phyloP scores from a whole-genome alignment of 2,888 invertebrate genomes.

The Trichopria drosophilae region DNA sequence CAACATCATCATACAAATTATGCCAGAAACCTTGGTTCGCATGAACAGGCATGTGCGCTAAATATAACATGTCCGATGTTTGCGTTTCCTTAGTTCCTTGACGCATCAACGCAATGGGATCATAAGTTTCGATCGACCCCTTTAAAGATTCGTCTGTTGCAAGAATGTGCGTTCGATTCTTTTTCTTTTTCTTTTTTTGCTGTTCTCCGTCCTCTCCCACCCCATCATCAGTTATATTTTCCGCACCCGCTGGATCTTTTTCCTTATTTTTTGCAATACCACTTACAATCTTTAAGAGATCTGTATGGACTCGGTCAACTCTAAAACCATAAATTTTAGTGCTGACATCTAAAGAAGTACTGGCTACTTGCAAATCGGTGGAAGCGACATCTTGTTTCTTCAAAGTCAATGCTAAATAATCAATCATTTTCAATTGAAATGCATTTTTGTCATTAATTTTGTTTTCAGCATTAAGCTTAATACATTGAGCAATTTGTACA shows the following conservation, averaged over 20 bases:
- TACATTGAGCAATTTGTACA: slow-evolving; percentile 47
- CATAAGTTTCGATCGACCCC: slow-evolving; percentile 37
- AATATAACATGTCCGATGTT: slow-evolving; percentile 47
- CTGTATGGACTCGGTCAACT: slow-evolving; percentile 82
- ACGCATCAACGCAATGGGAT: slow-evolving; percentile 27
- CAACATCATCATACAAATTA: slow-evolving; percentile 42
- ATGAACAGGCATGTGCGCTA: slow-evolving; percentile 43
- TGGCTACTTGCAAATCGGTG: slow-evolving; percentile 78
- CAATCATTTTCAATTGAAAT: slow-evolving; percentile 84
- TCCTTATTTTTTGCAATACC: slow-evolving; percentile 63
- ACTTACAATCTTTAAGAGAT: slow-evolving; percentile 77
- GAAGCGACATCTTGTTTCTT: slow-evolving; percentile 71
- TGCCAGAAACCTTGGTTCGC: slow-evolving; percentile 37
- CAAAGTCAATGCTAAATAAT: slow-evolving; percentile 80
- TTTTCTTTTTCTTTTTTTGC: slow-evolving; percentile 31
- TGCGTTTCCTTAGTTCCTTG: slow-evolving; percentile 42
- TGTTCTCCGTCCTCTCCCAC: slow-evolving; percentile 42
- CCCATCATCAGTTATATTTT: slow-evolving; percentile 36
- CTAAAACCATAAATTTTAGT: slow-evolving; percentile 85
- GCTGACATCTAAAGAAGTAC: slow-evolving; percentile 86
- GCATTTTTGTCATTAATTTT: slow-evolving; percentile 90
- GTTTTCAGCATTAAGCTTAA: slow-evolving; percentile 49
- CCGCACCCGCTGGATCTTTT: slow-evolving; percentile 24
- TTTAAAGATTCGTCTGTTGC: slow-evolving; percentile 37
- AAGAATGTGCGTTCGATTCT: slow-evolving; percentile 36